Percentiles rank a stretch among this genome's conserved stretches.
These are phyloP conservation scores for Nysson spinosus DNA, from an alignment of 2,888 invertebrate genomes.

Conservation along the genomic window DNA sequence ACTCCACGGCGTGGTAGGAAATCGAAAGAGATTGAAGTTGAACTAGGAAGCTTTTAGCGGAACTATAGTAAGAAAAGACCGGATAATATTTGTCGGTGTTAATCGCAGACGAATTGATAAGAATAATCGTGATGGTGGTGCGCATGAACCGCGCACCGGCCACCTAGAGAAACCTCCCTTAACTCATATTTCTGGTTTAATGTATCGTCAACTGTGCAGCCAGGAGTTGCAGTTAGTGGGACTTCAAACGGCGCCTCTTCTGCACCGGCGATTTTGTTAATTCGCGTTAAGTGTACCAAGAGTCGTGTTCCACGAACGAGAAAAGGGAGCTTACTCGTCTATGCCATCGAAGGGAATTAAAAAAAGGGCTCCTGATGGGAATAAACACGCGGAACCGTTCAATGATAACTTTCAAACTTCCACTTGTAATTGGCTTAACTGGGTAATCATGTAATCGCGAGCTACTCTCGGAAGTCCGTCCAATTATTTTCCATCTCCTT, in stretches of 20 bases:
- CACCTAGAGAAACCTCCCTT: constrained; percentile 16
- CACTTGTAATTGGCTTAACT: background rate
- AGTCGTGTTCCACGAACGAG: too few species aligned
- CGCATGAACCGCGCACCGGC: constrained; percentile 10
- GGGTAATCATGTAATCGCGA: constrained; percentile 11
- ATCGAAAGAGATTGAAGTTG: too few species aligned
- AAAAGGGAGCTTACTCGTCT: too few species aligned
- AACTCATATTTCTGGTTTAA: constrained; percentile 25
- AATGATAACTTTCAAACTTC: background rate
- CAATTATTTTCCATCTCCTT: constrained; percentile 22
- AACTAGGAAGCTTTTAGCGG: too few species aligned
- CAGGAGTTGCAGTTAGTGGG: constrained; percentile 4
- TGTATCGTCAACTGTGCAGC: constrained; percentile 4
- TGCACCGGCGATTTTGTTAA: background rate
- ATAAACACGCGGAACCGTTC: too few species aligned
- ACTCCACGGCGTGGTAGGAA: too few species aligned
- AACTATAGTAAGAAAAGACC: too few species aligned
- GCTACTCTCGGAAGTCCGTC: background rate
- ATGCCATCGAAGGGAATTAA: too few species aligned
- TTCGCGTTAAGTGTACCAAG: too few species aligned
- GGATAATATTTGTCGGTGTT: background rate
- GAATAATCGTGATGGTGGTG: constrained; percentile 13
- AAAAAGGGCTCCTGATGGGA: too few species aligned
- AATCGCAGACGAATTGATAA: constrained; percentile 6
- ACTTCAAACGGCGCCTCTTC: constrained; percentile 7